Evolutionary conservation across 2,888 invertebrate genomes (phyloP), one percentile per base, ranked within the genome.

Genomic region (Platycheirus albimanus): DNA sequence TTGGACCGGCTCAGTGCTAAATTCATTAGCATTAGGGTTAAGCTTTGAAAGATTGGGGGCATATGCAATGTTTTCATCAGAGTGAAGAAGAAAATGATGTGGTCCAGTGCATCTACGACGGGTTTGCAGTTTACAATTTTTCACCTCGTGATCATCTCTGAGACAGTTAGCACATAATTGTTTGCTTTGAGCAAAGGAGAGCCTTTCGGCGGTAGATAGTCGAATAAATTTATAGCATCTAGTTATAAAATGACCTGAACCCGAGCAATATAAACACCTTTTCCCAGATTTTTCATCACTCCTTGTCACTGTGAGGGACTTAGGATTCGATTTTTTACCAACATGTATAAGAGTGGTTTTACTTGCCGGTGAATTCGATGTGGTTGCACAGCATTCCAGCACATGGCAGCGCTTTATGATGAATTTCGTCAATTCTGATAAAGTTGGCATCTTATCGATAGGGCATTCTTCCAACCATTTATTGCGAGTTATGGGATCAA

Each of bases 381-480:
- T 30, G 17, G 17, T 51, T 51, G 10, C 17, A 30, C 0, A 30
- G n/a, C 36, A 17, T 19, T 54, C 36, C 17, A 54, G 11, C 7
- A 54, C 7, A 1, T 54, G 54, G 17, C 54, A 19, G 5, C 36
- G 19, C 3, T 54, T 52, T 2, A 17, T 7, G 0, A 52, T 10
- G 11, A 52, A 52, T 17, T 17, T 33, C 7, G 33, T 33, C 5
- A 54, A n/a, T 36, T 54, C 54, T 36, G 15, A 2, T n/a, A 36
- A n/a, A 19, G 54, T 54, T 19, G 54, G 19, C 10, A 54, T 0
- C 1, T 19, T 19, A 19, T 54, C 54, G 1, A 36, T 19, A 3
- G 11, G 19, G 17, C 38, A 38, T 4, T 58, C 61, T n/a, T 71
- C 71, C 1, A 15, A 11, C 52, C 61, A 61, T 52, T 63, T 71